phyloP scores from a whole-genome alignment of 2,888 invertebrate species.

The Phengaris alcon region DNA sequence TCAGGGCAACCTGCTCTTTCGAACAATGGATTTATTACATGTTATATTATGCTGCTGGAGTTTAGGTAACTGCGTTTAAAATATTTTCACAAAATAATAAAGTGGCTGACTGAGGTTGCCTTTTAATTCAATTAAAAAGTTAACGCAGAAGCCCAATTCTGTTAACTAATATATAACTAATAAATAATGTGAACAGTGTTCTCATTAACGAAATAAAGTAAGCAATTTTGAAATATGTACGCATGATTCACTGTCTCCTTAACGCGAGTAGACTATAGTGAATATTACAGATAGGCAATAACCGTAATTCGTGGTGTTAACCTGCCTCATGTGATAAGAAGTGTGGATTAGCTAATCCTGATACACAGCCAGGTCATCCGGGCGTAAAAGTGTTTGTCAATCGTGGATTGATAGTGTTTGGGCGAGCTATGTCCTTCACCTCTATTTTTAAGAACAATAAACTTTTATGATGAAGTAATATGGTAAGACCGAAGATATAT shows the following conservation, averaged over 20 bases:
- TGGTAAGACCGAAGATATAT: no score
- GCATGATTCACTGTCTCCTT: no score
- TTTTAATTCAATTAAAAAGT: no score
- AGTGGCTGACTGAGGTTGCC: no score
- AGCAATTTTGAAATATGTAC: no score
- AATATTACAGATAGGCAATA: background rate
- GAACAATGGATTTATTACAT: background rate
- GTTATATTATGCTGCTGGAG: background rate
- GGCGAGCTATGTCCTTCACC: background rate
- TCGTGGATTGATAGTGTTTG: background rate
- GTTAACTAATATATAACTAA: no score
- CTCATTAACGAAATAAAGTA: no score
- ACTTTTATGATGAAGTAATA: background rate
- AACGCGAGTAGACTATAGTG: no score
- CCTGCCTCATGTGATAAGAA: background rate
- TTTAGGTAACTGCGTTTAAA: background rate
- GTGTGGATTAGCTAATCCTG: conserved; percentile 9
- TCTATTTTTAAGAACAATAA: background rate
- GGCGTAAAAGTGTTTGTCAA: background rate
- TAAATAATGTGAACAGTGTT: no score
- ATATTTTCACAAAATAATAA: no score
- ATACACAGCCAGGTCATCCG: background rate
- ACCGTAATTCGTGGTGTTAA: background rate
- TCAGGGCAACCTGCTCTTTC: background rate
- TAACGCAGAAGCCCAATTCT: no score